These are phyloP conservation scores for Nineta flava DNA, from an alignment of 2,888 invertebrate genomes.

Conservation along the genomic window DNA sequence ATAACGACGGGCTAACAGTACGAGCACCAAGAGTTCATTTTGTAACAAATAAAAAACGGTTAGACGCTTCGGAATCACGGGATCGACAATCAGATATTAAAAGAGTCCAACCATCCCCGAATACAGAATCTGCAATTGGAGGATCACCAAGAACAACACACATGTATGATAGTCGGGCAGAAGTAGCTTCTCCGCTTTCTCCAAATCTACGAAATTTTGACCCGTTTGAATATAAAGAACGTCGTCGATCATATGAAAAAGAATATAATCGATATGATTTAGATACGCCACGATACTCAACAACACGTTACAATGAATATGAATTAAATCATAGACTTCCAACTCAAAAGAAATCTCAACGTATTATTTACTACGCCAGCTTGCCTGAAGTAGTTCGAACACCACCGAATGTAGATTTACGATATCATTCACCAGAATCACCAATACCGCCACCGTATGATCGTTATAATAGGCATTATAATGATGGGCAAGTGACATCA, in stretches of 20 bases:
- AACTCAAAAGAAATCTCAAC: conserved; percentile 34
- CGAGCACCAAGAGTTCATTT: conserved; percentile 50
- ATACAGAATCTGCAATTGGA: not conserved
- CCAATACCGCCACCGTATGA: conserved; percentile 3
- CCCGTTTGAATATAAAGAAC: conserved; percentile 24
- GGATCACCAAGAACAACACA: conserved; percentile 1
- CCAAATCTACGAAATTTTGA: conserved; percentile 8
- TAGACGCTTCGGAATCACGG: conserved; percentile 3
- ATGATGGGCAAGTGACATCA: conserved; percentile 14
- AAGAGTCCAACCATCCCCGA: not conserved
- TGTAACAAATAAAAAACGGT: conserved; percentile 34
- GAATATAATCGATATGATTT: conserved; percentile 4
- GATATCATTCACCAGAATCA: conserved; percentile 23
- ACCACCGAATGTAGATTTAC: conserved; percentile 37
- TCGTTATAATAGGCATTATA: conserved; percentile 9
- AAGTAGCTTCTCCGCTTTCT: conserved; percentile 9
- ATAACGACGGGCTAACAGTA: conserved; percentile 36
- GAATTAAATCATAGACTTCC: conserved; percentile 21
- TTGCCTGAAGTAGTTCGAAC: conserved; percentile 50
- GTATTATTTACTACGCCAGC: conserved; percentile 55
- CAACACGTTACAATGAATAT: conserved; percentile 7
- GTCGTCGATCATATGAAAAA: conserved; percentile 23
- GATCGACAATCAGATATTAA: not conserved
- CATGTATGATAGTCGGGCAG: not conserved
- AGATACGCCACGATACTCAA: not conserved